Conservation (phyloP, 2,797 vertebrate species). For the Poecile montanus region DNA sequence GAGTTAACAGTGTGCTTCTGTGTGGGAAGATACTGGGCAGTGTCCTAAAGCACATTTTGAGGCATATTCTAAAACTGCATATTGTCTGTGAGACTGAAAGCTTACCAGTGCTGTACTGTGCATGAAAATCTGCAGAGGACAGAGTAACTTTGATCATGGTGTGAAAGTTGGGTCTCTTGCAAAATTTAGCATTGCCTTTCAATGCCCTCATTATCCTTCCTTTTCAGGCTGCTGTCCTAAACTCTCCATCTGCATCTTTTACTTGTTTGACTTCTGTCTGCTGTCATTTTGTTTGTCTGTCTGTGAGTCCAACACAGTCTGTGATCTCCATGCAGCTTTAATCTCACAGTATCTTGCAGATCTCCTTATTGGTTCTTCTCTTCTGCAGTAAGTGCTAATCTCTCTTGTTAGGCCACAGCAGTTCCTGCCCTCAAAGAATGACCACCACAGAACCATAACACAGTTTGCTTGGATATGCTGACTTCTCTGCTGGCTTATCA, state of each 20-base stretch:
- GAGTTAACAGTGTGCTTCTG: not conserved
- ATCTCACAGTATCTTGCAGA: not conserved
- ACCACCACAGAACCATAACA: not conserved
- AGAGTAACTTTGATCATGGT: not conserved
- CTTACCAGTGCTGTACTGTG: not conserved
- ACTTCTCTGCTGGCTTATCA: not conserved
- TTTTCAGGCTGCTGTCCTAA: not conserved
- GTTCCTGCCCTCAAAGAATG: not conserved
- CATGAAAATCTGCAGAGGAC: not conserved
- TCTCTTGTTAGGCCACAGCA: not conserved
- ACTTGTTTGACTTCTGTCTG: not conserved
- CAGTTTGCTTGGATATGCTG: not conserved
- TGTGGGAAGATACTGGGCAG: not conserved
- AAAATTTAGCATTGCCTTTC: not conserved
- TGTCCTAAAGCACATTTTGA: not conserved
- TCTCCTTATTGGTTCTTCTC: not conserved
- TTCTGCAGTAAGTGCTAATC: not conserved
- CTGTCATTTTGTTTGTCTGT: not conserved
- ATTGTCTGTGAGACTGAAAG: not conserved
- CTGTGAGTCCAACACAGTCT: not conserved
- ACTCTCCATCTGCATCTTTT: not conserved
- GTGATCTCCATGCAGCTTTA: not conserved
- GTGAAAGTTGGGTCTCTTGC: not conserved
- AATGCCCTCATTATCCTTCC: not conserved
- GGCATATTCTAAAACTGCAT: not conserved